Conservation (phyloP, 2,888 invertebrate species). For the Heteromyza rotundicornis region DNA sequence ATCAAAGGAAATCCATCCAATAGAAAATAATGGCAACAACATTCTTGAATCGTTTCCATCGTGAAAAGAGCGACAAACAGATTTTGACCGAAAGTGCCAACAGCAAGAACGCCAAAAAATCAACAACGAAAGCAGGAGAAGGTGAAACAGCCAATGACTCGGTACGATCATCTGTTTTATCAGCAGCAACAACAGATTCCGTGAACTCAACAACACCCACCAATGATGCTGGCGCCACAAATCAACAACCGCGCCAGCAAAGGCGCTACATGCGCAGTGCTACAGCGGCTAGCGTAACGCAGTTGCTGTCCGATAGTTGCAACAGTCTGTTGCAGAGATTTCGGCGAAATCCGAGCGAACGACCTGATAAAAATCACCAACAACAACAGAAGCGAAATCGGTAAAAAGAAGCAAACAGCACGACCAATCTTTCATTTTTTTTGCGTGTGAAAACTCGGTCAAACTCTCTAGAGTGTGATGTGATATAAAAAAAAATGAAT, state of each 20-base stretch:
- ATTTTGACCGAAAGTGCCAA: slow-evolving; percentile 36
- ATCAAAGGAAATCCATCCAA: neutral
- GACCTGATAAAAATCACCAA: slow-evolving; percentile 63
- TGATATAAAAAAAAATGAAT: slow-evolving; percentile 19
- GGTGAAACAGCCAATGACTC: slow-evolving; percentile 23
- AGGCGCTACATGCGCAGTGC: slow-evolving; percentile 79
- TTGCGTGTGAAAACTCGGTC: slow-evolving; percentile 20
- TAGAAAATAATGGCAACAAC: slow-evolving; percentile 44
- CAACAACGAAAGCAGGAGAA: slow-evolving; percentile 20
- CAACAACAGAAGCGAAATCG: slow-evolving; percentile 45
- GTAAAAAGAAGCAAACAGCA: slow-evolving; percentile 36
- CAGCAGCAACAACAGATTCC: slow-evolving; percentile 25
- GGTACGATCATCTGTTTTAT: slow-evolving; percentile 15
- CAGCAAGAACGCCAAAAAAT: slow-evolving; percentile 25
- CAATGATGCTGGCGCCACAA: slow-evolving; percentile 26
- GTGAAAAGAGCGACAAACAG: slow-evolving; percentile 57
- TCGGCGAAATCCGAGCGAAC: slow-evolving; percentile 79
- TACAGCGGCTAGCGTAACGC: slow-evolving; percentile 81
- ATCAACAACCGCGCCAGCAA: slow-evolving; percentile 64
- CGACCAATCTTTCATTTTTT: slow-evolving; percentile 18
- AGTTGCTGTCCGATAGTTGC: slow-evolving; percentile 85
- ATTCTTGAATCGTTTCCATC: slow-evolving; percentile 58
- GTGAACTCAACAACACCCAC: slow-evolving; percentile 24
- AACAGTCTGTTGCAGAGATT: slow-evolving; percentile 83
- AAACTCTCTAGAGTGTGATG: slow-evolving; percentile 6